A percentile compares a stretch with the other conserved stretches of the same genome.
phyloP scores from a whole-genome alignment of 1,140 invertebrate genomes.

The Latrodectus geometricus region DNA sequence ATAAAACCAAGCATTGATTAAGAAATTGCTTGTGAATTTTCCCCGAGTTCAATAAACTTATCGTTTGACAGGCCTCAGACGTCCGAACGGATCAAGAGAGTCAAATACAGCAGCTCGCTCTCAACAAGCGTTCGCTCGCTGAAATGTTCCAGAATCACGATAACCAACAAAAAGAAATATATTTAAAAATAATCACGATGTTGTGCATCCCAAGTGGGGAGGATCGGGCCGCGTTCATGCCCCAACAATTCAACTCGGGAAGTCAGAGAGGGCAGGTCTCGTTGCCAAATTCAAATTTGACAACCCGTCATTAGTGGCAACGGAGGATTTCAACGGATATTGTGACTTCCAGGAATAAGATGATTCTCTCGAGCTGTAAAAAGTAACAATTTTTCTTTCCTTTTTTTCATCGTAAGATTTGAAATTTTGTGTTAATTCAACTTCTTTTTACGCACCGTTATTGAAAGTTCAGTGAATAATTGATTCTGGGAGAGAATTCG shows the following conservation, averaged over 20 bases:
- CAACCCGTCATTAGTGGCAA: background rate
- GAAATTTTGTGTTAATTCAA: too few relatives aligned
- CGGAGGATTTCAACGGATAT: background rate
- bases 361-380: too few relatives aligned
- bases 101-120: background rate
- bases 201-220: too few relatives aligned
- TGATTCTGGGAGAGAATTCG: too few relatives aligned
- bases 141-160: background rate
- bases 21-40: too few relatives aligned
- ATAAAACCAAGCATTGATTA: too few relatives aligned
- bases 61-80: background rate
- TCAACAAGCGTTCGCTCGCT: background rate
- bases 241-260: background rate
- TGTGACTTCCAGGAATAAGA: too few relatives aligned
- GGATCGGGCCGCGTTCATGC: background rate
- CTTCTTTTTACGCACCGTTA: too few relatives aligned
- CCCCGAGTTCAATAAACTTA: background rate
- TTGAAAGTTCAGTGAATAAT: too few relatives aligned
- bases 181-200: background rate
- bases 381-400: too few relatives aligned
- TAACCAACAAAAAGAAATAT: background rate
- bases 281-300: background rate
- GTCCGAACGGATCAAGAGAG: background rate
- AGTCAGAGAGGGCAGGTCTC: background rate
- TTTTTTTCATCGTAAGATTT: too few relatives aligned